Evolutionary conservation across 1,140 invertebrate genomes (phyloP).

Genomic region (Rhyacophila brunnea): DNA sequence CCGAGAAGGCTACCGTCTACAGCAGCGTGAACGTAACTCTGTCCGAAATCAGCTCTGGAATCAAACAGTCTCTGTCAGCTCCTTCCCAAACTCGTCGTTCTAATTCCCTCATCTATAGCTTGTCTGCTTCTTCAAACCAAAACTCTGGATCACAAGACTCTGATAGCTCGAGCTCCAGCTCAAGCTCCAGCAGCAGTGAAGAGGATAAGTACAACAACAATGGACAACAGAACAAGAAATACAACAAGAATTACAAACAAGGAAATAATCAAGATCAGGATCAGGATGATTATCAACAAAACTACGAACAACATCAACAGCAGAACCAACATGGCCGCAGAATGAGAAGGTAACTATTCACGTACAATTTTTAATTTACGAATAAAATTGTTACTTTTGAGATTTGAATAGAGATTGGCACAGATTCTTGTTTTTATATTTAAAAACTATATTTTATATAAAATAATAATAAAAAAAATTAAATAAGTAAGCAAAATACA

Average conservation of each 20-base stretch:
- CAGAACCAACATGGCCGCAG: background rate
- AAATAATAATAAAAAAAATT: too few species aligned
- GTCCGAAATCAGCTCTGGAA: conserved; percentile 37
- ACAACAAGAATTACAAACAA: conserved; percentile 1
- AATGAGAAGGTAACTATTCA: too few species aligned
- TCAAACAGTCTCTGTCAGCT: conserved; percentile 6
- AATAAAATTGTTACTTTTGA: too few species aligned
- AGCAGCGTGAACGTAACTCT: conserved; percentile 60
- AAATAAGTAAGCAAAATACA: too few species aligned
- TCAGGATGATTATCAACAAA: conserved; percentile 6
- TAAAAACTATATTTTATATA: too few species aligned
- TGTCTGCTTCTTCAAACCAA: conserved; percentile 25
- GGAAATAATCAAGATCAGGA: conserved; percentile 28
- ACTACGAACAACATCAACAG: background rate
- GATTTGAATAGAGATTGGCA: too few species aligned
- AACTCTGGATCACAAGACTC: conserved; percentile 14
- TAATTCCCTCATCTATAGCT: conserved; percentile 58
- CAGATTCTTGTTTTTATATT: too few species aligned
- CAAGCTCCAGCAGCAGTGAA: conserved; percentile 15
- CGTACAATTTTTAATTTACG: too few species aligned
- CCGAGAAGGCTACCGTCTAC: conserved; percentile 59
- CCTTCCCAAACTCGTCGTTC: conserved; percentile 41
- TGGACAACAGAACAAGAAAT: background rate
- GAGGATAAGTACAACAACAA: background rate
- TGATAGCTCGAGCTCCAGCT: conserved; percentile 7